A percentile compares a stretch with the other conserved stretches of the same genome.
These are phyloP conservation scores for Pantherophis guttatus DNA, from an alignment of 2,113 vertebrate genomes.

Conservation along the genomic window DNA sequence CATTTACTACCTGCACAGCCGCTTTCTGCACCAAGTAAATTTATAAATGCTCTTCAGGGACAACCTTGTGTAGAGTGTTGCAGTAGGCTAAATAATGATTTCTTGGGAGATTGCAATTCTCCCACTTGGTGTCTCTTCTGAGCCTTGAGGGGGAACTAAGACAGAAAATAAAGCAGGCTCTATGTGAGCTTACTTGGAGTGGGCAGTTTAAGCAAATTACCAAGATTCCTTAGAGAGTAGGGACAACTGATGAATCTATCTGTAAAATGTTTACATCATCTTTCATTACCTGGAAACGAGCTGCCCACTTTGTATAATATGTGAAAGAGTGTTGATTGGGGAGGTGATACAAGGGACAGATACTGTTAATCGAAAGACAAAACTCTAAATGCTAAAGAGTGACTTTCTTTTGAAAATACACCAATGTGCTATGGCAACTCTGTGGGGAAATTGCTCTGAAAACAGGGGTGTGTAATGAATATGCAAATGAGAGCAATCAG, in stretches of 20 bases:
- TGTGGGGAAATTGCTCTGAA: slow-evolving; percentile 54
- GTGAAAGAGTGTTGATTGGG: slow-evolving; percentile 34
- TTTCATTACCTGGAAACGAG: slow-evolving; percentile 67
- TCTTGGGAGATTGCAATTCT: background rate
- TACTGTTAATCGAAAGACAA: slow-evolving; percentile 46
- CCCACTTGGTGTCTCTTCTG: background rate
- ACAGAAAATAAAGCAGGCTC: background rate
- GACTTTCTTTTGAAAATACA: slow-evolving; percentile 63
- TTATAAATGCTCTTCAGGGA: background rate
- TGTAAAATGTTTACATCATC: slow-evolving; percentile 59
- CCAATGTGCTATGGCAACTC: slow-evolving; percentile 50
- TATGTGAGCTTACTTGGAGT: background rate
- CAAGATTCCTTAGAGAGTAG: slow-evolving; percentile 37
- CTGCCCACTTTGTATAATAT: slow-evolving; percentile 58
- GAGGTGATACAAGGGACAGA: slow-evolving; percentile 58
- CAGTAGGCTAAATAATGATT: background rate
- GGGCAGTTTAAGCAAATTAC: background rate
- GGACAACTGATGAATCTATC: slow-evolving; percentile 51
- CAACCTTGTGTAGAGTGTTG: background rate
- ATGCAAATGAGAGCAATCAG: slow-evolving; percentile 72
- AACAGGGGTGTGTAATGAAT: slow-evolving; percentile 63
- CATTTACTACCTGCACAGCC: background rate
- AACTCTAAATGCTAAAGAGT: slow-evolving; percentile 61
- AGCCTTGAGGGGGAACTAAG: background rate
- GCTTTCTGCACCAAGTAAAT: background rate